Evolutionary conservation across 2,888 invertebrate genomes (phyloP).

Genomic region (Bhutanitis thaidina): DNA sequence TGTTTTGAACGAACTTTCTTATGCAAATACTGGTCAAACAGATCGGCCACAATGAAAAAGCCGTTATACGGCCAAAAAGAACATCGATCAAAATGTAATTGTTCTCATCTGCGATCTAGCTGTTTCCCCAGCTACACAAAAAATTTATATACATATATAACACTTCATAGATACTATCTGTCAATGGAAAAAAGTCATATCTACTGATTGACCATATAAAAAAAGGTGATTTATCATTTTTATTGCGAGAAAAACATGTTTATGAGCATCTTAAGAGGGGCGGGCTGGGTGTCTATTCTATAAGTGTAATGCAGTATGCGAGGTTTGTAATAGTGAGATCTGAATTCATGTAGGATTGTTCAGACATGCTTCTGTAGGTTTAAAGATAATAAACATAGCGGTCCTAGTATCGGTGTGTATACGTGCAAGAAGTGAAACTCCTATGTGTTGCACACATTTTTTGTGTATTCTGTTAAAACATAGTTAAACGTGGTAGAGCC

Average conservation of each 20-base stretch:
- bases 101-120: constrained; percentile 39
- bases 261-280: constrained; percentile 78
- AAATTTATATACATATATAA: no score
- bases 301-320: not conserved
- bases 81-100: constrained; percentile 35
- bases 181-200: constrained; percentile 64
- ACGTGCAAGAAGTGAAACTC: no score
- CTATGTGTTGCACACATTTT: no score
- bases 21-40: not conserved
- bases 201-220: constrained; percentile 80
- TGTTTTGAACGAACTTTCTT: no score
- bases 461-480: no score
- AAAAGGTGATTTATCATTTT: constrained; percentile 80
- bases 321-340: no score
- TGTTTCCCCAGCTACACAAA: constrained; percentile 38
- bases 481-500: no score
- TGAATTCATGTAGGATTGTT: no score
- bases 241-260: constrained; percentile 80
- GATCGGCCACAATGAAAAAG: not conserved
- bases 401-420: no score
- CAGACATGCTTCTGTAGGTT: no score
- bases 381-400: no score
- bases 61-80: not conserved
- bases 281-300: constrained; percentile 28
- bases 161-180: constrained; percentile 60